A percentile compares a stretch with the other conserved stretches of the same genome.
Conservation (phyloP, 2,113 vertebrate genomes). For the Ictidomys tridecemlineatus region DNA sequence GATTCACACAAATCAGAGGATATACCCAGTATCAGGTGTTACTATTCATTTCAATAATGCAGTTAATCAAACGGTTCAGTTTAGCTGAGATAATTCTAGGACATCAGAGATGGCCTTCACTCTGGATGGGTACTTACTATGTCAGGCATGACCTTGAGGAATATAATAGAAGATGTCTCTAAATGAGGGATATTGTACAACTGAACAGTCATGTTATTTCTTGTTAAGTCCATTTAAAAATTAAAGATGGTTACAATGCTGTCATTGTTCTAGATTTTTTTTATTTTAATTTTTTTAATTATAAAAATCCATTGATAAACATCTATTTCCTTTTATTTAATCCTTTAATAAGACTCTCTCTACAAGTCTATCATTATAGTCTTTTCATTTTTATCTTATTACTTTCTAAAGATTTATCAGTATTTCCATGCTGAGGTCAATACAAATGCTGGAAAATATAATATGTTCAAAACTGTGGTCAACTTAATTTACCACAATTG, state of each 20-base stretch:
- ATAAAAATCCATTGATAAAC: neutral
- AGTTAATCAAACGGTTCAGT: neutral
- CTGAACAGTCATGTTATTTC: neutral
- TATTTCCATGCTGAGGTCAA: conserved; percentile 9
- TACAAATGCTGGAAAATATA: conserved; percentile 25
- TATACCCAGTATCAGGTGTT: neutral
- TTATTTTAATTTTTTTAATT: neutral
- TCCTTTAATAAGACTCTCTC: neutral
- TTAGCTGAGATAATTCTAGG: neutral
- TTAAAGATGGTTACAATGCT: neutral
- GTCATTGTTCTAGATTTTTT: neutral
- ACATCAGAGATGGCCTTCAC: neutral
- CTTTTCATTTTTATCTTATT: conserved; percentile 34
- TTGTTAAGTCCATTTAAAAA: neutral
- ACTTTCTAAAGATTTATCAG: conserved; percentile 8
- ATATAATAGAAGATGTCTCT: neutral
- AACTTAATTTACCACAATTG: neutral
- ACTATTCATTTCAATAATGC: neutral
- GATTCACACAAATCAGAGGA: neutral
- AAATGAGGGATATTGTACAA: neutral
- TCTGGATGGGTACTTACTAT: neutral
- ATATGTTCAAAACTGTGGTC: neutral
- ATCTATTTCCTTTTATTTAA: neutral
- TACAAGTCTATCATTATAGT: neutral
- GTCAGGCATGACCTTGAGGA: neutral